Base-by-base conservation (phyloP, 2,113 vertebrate genomes). In the Pogonocichla stellata region DNA sequence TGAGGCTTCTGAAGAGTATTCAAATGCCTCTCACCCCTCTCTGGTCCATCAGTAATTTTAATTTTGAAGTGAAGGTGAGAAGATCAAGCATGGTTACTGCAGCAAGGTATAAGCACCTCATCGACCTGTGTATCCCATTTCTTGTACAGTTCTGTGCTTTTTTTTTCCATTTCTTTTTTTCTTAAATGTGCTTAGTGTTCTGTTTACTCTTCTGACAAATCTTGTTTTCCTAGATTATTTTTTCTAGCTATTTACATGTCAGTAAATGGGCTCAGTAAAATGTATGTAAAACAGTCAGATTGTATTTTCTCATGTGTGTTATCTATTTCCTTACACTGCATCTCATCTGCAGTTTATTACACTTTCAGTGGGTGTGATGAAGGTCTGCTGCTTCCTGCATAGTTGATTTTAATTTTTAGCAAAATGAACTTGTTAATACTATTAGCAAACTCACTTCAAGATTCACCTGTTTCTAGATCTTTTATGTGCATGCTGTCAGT, bases 341-440 rank as follows among this genome's bases (percentile, higher is more conserved):
- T 70, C 56, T 92, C 77, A 60, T 90, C 51, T 92, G 79, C 51
- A 78, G 62, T 96, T 93, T 90, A 58, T 84, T 88, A 48, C 26
- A 67, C 75, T 67, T 86, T 80, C 12, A 12, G 29, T 65, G 47
- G 42, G 23, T 80, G 33, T 6, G 7, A 26, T 54, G 75, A 86
- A 72, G 74, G 17, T 92, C 42, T 65, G 54, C 67, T 73, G 60
- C 86, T 90, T 89, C 90, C 74, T 90, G 62, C 19, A 7, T 29
- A 58, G 69, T 4, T 40, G 19, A 43, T 58, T 88, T 80, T 51
- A 20, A 43, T 50, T 93, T 88, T 86, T 62, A 80, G 42, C 67
- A 73, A 74, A 83, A 64, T 5, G 8, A 92, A 60, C 67, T 73
- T 48, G 14, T 64, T 93, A 47, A 10, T 70, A 12, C 47, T 82